Percentiles rank a stretch among this genome's conserved stretches.
Conservation (phyloP, 1,140 invertebrate genomes). For the Apis dorsata region DNA sequence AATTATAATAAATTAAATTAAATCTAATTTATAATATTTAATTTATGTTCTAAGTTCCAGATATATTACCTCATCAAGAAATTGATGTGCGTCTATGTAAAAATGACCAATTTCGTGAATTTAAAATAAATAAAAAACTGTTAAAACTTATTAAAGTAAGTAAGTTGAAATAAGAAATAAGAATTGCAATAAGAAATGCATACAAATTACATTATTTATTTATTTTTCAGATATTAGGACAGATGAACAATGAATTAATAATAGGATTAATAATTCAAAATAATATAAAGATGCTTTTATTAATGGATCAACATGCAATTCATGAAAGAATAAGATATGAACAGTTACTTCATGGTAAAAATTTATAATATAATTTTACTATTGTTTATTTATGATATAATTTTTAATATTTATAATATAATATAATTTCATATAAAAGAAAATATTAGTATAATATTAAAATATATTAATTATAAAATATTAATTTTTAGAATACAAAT, state of each 20-base stretch:
- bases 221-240: slow-evolving; percentile 70
- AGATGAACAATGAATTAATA: slow-evolving; percentile 77
- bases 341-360: slow-evolving; percentile 71
- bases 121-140: slow-evolving; percentile 63
- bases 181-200: not conserved
- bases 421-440: not conserved
- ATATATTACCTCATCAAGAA: slow-evolving; percentile 48
- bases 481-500: slow-evolving; percentile 70
- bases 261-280: slow-evolving; percentile 66
- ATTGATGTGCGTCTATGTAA: slow-evolving; percentile 60
- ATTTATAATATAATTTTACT: slow-evolving; percentile 1
- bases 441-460: not conserved
- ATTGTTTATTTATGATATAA: too few relatives aligned
- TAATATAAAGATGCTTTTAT: slow-evolving; percentile 69
- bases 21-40: not conserved
- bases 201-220: not conserved
- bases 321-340: slow-evolving; percentile 79
- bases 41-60: slow-evolving; percentile 35
- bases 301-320: slow-evolving; percentile 78
- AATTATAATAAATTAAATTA: not conserved
- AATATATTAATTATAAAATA: not conserved
- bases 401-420: too few relatives aligned
- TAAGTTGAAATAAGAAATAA: slow-evolving; percentile 35
- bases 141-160: slow-evolving; percentile 66
- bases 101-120: slow-evolving; percentile 52